phyloP scores from a whole-genome alignment of 2,113 vertebrate species.

The Pitta sordida region DNA sequence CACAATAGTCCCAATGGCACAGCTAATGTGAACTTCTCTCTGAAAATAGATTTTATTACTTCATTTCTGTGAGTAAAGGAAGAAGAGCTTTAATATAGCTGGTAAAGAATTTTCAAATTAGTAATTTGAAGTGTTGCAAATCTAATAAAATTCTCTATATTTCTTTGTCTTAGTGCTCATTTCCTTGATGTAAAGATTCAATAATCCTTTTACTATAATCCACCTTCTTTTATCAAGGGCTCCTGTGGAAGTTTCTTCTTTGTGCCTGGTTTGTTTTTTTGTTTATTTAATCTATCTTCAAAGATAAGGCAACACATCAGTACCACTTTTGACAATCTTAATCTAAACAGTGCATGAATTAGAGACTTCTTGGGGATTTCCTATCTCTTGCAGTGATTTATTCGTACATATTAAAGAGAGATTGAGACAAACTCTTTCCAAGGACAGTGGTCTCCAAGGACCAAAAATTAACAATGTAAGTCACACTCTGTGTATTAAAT shows the following conservation, averaged over 20 bases:
- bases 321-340: not conserved
- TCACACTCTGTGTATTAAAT: not conserved
- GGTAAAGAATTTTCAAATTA: not conserved
- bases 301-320: not conserved
- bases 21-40: not conserved
- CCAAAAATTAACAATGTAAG: not conserved
- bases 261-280: not conserved
- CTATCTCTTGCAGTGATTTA: not conserved
- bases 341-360: not conserved
- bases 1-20: not conserved
- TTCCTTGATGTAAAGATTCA: not conserved
- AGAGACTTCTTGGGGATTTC: not conserved
- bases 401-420: not conserved
- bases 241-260: not conserved
- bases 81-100: not conserved
- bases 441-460: not conserved
- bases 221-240: not conserved
- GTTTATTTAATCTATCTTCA: not conserved
- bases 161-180: not conserved
- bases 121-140: not conserved
- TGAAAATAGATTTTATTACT: not conserved
- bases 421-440: not conserved
- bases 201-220: not conserved
- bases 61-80: not conserved
- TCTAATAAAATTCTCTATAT: not conserved